Evolutionary conservation across 2,797 vertebrate genomes (phyloP).

Genomic region (Numenius phaeopus): DNA sequence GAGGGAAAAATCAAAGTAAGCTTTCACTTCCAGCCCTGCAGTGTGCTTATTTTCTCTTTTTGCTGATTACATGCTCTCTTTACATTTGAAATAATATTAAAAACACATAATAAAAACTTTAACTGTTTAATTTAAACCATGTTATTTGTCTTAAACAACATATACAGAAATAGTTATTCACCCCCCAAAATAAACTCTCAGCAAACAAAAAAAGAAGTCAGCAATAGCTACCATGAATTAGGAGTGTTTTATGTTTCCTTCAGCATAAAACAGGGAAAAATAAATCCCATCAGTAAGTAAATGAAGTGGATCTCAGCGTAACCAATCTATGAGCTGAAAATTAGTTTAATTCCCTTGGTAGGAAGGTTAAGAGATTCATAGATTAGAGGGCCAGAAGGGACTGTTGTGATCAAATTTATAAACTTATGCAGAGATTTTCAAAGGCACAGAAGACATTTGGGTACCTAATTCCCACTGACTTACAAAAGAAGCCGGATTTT

Average conservation of each 20-base stretch:
- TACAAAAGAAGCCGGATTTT: constrained; percentile 16
- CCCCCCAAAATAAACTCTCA: background rate
- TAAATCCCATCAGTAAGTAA: constrained; percentile 73
- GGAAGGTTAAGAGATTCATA: constrained; percentile 64
- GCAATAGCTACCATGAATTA: background rate
- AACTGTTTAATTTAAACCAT: background rate
- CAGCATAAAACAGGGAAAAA: constrained; percentile 57
- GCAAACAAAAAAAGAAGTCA: constrained; percentile 8
- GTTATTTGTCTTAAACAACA: background rate
- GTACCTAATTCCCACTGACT: background rate
- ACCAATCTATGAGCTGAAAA: constrained; percentile 69
- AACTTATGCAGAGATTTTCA: constrained; percentile 56
- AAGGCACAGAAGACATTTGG: constrained; percentile 55
- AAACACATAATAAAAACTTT: background rate
- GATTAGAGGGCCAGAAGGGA: constrained; percentile 40
- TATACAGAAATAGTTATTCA: background rate
- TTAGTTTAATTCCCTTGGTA: constrained; percentile 64
- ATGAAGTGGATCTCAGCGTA: constrained; percentile 74
- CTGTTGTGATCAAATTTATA: constrained; percentile 62
- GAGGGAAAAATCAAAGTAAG: constrained; percentile 31
- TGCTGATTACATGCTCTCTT: background rate
- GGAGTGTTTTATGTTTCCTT: constrained; percentile 39
- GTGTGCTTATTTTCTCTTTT: background rate
- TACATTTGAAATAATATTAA: constrained; percentile 13
- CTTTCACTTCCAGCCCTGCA: constrained; percentile 6